Base-by-base conservation (phyloP, 2,888 invertebrate genomes). In the Plebejus melissa region DNA sequence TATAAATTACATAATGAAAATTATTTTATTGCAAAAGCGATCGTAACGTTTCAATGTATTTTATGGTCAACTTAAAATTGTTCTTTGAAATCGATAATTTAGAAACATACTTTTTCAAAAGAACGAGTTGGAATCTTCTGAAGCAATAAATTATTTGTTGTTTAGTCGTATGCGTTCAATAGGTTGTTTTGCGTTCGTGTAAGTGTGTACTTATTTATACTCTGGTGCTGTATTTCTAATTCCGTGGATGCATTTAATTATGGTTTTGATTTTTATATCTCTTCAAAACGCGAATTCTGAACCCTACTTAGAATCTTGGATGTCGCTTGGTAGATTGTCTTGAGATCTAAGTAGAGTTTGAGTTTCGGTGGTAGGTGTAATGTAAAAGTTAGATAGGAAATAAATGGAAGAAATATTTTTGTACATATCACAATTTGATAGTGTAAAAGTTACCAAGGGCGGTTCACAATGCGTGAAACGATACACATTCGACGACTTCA, bases 341-440 rank as follows among this genome's bases (percentile, higher is more conserved):
- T 32, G 54, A 54, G 13, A 54, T 65, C 28, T 32, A 16, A 65
- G 13, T 65, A 16, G 65, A 32, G 65, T 65, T 65, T 60, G 75
- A 79, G 79, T 79, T 74, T 76, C 32, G 16, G 74, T 75, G 76
- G 79, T 82, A 82, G 81, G 78, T 80, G 80, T 80, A 82, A 82
- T 79, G 78, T 79, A 79, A 76, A 77, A 79, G 78, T 82, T 90
- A 89, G 88, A 84, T 88, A 87, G 84, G 85, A 81, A 87, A 90
- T 83, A 88, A 28, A 65, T 57, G 13, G 82, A 87, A 83, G 82
- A 84, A 90, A 91, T 93, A 93, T 93, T 93, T 93, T 93, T 93
- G 93, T 93, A 93, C 93, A 93, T 93, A 93, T 93, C 93, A 93
- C 88, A 88, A 88, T 89, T 91, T 88, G 86, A 86, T 87, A 87